A percentile compares a stretch with the other conserved stretches of the same genome.
Conservation (phyloP, 1,140 invertebrate genomes). For the Physella acuta region DNA sequence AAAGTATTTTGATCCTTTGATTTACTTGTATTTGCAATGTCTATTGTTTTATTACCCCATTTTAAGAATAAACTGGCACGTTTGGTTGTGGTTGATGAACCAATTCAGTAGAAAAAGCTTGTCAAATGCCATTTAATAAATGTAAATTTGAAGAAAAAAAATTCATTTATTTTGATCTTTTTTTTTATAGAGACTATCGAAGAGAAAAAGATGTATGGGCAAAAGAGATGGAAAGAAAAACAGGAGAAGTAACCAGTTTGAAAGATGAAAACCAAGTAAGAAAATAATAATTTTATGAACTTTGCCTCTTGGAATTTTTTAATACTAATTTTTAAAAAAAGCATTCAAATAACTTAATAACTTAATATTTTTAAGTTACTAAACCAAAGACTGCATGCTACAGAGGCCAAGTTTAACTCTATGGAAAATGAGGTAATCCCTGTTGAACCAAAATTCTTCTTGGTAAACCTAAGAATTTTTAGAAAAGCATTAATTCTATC, state of each 20-base stretch:
- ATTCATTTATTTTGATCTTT: not conserved
- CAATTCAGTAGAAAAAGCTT: too few relatives aligned
- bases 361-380: too few relatives aligned
- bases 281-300: not conserved
- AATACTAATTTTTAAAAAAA: too few relatives aligned
- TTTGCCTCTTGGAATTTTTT: too few relatives aligned
- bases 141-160: too few relatives aligned
- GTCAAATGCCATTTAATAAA: too few relatives aligned
- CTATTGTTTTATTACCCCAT: not conserved
- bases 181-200: constrained; percentile 37
- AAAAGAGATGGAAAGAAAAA: constrained; percentile 42
- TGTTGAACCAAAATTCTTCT: too few relatives aligned
- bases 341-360: too few relatives aligned
- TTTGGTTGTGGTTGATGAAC: too few relatives aligned
- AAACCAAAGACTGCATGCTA: constrained; percentile 30
- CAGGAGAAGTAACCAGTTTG: constrained; percentile 38
- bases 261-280: constrained; percentile 42
- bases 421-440: constrained; percentile 53
- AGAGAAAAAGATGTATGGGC: constrained; percentile 42
- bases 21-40: not conserved
- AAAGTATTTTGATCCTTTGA: not conserved
- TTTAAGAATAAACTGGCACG: too few relatives aligned
- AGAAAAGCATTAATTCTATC: too few relatives aligned
- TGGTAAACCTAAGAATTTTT: too few relatives aligned
- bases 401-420: constrained; percentile 42